phyloP scores from a whole-genome alignment of 2,113 vertebrate species.

The Scortum barcoo region DNA sequence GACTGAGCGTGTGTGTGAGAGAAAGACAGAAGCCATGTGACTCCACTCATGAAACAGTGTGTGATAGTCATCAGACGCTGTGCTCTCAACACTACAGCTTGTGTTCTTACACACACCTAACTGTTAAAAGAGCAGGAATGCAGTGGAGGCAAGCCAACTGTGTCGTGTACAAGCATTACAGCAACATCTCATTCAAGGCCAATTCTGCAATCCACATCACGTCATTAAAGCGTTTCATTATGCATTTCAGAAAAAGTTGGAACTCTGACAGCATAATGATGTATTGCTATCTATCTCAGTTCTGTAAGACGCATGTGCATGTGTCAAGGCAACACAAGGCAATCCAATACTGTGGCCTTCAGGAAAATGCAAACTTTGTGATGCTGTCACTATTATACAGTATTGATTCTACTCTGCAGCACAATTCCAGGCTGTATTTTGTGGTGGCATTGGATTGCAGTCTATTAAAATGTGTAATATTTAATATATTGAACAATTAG shows the following conservation, averaged over 20 bases:
- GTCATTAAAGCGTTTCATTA: not conserved
- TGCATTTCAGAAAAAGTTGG: not conserved
- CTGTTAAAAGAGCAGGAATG: slow-evolving; percentile 34
- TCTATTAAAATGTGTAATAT: not conserved
- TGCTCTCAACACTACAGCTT: slow-evolving; percentile 35
- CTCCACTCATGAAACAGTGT: slow-evolving; percentile 54
- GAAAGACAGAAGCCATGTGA: slow-evolving; percentile 50
- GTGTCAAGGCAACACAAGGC: not conserved
- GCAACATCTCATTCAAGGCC: not conserved
- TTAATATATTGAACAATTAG: not conserved
- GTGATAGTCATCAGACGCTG: slow-evolving; percentile 74
- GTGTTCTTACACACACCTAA: slow-evolving; percentile 48
- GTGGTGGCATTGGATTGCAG: not conserved
- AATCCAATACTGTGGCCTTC: not conserved
- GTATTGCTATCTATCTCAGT: not conserved
- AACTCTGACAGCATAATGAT: not conserved
- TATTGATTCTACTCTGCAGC: not conserved
- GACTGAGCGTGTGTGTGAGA: slow-evolving; percentile 1
- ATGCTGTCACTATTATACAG: not conserved
- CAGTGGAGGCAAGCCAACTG: not conserved
- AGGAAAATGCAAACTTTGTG: not conserved
- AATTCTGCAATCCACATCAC: slow-evolving; percentile 1
- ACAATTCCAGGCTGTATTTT: not conserved
- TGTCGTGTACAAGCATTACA: slow-evolving; percentile 8
- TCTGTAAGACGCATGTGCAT: not conserved